These are phyloP conservation scores for Galerucella nymphaeae DNA, from an alignment of 2,888 invertebrate species.

Conservation along the genomic window DNA sequence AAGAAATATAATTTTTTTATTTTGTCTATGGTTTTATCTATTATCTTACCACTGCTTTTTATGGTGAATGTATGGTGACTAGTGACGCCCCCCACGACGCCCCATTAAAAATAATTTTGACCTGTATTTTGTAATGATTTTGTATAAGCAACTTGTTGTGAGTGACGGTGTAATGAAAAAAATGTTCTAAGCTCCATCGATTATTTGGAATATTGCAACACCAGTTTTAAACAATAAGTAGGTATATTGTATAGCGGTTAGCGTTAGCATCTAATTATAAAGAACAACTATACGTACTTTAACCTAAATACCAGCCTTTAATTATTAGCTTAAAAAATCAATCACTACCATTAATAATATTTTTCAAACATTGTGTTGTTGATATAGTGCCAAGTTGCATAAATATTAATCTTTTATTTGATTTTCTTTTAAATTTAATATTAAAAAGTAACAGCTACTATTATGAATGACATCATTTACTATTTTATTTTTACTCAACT, in stretches of 20 bases:
- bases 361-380: not conserved
- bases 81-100: slow-evolving; percentile 13
- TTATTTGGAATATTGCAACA: not conserved
- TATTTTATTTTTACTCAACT: slow-evolving; percentile 11
- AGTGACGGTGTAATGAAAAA: slow-evolving; percentile 4
- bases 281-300: not conserved
- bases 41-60: slow-evolving; percentile 6
- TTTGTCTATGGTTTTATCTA: too few species aligned
- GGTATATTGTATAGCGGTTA: not conserved
- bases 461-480: slow-evolving; percentile 19
- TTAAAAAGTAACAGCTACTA: not conserved
- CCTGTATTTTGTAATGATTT: not conserved
- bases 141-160: not conserved
- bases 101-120: slow-evolving; percentile 14
- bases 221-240: not conserved
- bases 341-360: not conserved
- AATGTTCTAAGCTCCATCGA: not conserved
- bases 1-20: too few species aligned
- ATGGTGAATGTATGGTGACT: not conserved
- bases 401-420: not conserved
- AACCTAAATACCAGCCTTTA: not conserved
- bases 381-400: not conserved
- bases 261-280: not conserved
- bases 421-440: not conserved
- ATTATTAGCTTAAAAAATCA: slow-evolving; percentile 11